Base-by-base conservation (phyloP, 1,140 invertebrate species). In the Drosophila rhopaloa region DNA sequence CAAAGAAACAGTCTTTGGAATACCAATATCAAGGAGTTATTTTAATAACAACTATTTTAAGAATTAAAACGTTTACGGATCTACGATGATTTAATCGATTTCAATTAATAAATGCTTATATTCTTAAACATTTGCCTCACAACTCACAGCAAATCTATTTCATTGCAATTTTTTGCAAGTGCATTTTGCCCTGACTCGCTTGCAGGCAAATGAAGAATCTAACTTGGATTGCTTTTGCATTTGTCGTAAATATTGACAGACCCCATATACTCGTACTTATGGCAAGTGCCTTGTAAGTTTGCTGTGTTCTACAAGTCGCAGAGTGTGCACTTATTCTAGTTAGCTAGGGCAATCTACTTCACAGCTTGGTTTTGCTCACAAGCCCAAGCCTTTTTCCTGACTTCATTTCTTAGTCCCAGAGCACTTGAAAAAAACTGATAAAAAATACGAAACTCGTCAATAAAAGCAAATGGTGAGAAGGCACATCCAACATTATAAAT, bases 211-310 rank as follows among this genome's bases (percentile, higher is more conserved):
- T 59, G 66, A 72, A 73, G 75, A 79, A 73, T 79, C 68, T 77
- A 66, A 66, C 72, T 76, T 75, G 66, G n/a, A 70, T 79, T 76
- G 74, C 73, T 37, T 61, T 78, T 86, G 79, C 79, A 86, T 88
- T 76, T 82, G 83, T 70, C 61, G 83, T 79, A 86, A 86, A 86
- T 86, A 86, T 86, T 88, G 83, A 88, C 82, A 79, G 56, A 82
- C 66, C 76, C 60, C 43, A 65, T 54, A 62, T 62, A 55, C 57
- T 74, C 56, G 57, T 46, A 77, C 79, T 82, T 58, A 79, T 55
- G 62, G 76, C 78, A 63, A 81, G 68, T 75, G 78, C 59, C 63
- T 86, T 81, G 80, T 70, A 53, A 55, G 53, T 70, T 61, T 73
- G 47, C 61, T 19, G 48, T 77, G 77, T 81, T 81, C 63, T 51